phyloP scores from a whole-genome alignment of 2,113 vertebrate genomes.

The Salvelinus fontinalis region DNA sequence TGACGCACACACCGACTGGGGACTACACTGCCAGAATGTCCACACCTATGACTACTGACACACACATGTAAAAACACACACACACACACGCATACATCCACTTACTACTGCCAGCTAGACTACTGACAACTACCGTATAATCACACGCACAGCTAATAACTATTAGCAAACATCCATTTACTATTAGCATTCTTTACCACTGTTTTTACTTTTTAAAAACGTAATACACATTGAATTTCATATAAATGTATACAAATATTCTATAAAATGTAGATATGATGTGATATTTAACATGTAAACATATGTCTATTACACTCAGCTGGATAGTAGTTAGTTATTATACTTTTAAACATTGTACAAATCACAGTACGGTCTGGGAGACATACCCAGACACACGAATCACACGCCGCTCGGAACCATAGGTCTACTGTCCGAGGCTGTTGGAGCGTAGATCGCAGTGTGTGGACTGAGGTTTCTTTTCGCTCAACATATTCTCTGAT shows the following conservation, averaged over 20 bases:
- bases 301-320: background rate
- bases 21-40: conserved; percentile 23
- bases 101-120: background rate
- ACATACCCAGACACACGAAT: background rate
- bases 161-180: background rate
- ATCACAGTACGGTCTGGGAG: background rate
- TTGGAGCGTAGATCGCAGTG: background rate
- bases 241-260: background rate
- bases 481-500: too few species aligned
- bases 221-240: background rate
- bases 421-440: background rate
- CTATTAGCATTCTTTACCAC: background rate
- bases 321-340: background rate
- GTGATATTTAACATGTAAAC: background rate
- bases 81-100: background rate
- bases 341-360: background rate
- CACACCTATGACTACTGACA: conserved; percentile 24
- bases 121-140: background rate
- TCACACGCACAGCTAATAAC: background rate
- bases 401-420: background rate
- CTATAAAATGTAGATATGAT: conserved; percentile 4
- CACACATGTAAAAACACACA: background rate
- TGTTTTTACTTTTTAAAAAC: conserved; percentile 9
- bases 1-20: conserved; percentile 26
- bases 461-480: too few species aligned